These are phyloP conservation scores for Semotilus atromaculatus DNA, from an alignment of 2,797 vertebrate species.

Conservation along the genomic window DNA sequence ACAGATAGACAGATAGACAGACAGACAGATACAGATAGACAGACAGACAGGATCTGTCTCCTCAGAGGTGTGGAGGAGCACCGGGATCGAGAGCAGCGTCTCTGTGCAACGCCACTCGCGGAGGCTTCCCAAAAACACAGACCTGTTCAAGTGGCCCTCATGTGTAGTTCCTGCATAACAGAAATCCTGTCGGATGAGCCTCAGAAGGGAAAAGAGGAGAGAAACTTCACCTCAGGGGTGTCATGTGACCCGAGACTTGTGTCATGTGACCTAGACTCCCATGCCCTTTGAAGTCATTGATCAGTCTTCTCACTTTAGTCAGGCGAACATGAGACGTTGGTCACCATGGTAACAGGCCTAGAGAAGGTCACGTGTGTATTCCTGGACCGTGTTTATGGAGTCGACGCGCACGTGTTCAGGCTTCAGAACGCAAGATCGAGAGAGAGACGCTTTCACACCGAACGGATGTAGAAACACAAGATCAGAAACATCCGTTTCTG, in stretches of 20 bases:
- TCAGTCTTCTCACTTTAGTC: neutral
- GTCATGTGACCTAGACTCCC: neutral
- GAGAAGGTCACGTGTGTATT: neutral
- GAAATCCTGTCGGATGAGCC: neutral
- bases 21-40: no score
- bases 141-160: neutral
- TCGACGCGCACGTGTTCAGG: neutral
- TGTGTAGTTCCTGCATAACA: neutral
- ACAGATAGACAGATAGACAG: no score
- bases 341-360: neutral
- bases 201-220: neutral
- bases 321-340: neutral
- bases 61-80: no score
- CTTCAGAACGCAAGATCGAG: neutral
- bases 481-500: neutral
- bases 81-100: neutral
- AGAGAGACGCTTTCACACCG: neutral
- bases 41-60: no score
- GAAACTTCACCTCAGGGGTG: neutral
- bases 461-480: neutral
- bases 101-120: neutral
- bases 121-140: no score
- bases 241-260: neutral
- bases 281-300: neutral
- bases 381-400: neutral